Percentiles rank a stretch among this genome's conserved stretches.
Conservation (phyloP, 2,797 vertebrate genomes). For the Anomalospiza imberbis region DNA sequence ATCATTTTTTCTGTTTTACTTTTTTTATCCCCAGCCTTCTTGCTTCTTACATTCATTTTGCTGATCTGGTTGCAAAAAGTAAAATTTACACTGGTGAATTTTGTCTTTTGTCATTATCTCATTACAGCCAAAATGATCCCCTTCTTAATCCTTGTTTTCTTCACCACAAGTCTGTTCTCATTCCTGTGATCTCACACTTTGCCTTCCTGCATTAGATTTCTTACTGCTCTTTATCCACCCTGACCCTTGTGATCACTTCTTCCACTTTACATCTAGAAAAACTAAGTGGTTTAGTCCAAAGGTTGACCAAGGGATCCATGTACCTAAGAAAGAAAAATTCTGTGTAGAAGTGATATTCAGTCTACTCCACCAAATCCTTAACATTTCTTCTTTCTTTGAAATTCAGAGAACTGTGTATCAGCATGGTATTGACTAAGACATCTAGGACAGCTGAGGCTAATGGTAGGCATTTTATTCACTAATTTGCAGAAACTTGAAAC, state of each 20-base stretch:
- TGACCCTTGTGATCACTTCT: neutral
- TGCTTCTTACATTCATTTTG: neutral
- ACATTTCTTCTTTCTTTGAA: neutral
- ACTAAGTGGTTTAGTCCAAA: neutral
- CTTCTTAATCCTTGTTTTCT: neutral
- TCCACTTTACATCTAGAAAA: neutral
- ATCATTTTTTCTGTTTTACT: neutral
- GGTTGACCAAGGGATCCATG: neutral
- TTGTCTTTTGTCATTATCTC: neutral
- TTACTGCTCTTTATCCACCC: neutral
- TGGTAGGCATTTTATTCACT: neutral
- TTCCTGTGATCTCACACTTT: neutral
- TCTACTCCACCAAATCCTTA: neutral
- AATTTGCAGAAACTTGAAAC: conserved; percentile 8
- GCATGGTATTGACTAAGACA: neutral
- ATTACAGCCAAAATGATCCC: neutral
- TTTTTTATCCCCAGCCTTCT: rapidly evolving
- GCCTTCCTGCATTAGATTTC: neutral
- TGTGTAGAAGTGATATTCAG: neutral
- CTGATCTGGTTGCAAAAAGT: neutral
- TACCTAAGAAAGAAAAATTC: neutral
- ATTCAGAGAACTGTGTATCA: neutral
- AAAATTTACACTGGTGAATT: neutral
- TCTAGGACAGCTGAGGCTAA: neutral
- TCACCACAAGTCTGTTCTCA: neutral